Percentiles rank a stretch among this genome's conserved stretches.
phyloP scores from a whole-genome alignment of 1,140 invertebrate species.

The Chrysoperla carnea region DNA sequence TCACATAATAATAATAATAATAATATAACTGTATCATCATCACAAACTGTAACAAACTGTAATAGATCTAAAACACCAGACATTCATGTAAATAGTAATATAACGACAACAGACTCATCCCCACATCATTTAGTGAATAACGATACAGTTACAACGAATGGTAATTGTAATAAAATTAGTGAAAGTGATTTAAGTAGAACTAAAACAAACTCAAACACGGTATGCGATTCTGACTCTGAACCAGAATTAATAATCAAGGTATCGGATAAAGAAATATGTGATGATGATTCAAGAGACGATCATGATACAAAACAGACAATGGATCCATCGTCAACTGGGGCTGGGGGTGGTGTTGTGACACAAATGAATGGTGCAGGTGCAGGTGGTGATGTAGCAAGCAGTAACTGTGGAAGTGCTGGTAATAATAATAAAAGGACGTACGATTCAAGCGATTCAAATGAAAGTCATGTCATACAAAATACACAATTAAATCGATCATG shows the following conservation, averaged over 20 bases:
- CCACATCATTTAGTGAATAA: not conserved
- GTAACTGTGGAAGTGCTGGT: slow-evolving; percentile 15
- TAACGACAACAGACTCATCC: slow-evolving; percentile 14
- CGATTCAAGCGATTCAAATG: slow-evolving; percentile 24
- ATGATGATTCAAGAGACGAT: slow-evolving; percentile 6
- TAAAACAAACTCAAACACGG: not conserved
- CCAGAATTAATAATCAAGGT: slow-evolving; percentile 10
- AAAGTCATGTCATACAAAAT: slow-evolving; percentile 20
- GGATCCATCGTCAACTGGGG: not conserved
- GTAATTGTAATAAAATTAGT: slow-evolving; percentile 5
- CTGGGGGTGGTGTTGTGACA: slow-evolving; percentile 2
- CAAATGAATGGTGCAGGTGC: slow-evolving; percentile 1
- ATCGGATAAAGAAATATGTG: slow-evolving; percentile 9
- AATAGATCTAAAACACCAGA: too few relatives aligned
- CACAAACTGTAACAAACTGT: too few relatives aligned
- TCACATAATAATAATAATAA: not conserved
- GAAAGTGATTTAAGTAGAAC: slow-evolving; percentile 1
- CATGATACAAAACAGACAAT: not conserved
- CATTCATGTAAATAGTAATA: slow-evolving; percentile 11
- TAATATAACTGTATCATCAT: not conserved
- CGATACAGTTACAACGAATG: slow-evolving; percentile 4
- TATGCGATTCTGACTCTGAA: slow-evolving; percentile 7
- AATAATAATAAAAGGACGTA: slow-evolving; percentile 24
- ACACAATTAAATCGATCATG: slow-evolving; percentile 15
- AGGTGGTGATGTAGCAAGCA: slow-evolving; percentile 10